These are phyloP conservation scores for Philaethria dido DNA, from an alignment of 2,888 invertebrate genomes.

Conservation along the genomic window DNA sequence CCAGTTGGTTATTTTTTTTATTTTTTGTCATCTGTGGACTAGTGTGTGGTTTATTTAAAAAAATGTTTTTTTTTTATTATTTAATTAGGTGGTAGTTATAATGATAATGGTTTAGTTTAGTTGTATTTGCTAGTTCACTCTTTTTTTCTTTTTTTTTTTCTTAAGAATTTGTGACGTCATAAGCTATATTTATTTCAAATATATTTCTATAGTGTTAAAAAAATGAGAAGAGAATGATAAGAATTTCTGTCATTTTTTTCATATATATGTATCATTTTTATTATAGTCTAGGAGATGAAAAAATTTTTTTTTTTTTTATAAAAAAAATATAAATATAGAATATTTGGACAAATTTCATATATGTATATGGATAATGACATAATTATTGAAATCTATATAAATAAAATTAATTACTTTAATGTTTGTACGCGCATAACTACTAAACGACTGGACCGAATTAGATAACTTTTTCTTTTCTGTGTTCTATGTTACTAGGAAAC, in stretches of 20 bases:
- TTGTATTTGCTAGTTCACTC: conserved; percentile 4
- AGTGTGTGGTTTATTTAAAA: background rate
- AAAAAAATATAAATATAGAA: too few relatives aligned
- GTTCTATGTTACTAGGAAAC: too few relatives aligned
- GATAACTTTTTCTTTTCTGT: too few relatives aligned
- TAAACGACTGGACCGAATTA: too few relatives aligned
- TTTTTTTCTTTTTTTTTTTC: background rate
- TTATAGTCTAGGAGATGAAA: background rate
- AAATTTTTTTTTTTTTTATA: too few relatives aligned
- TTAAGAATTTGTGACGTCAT: conserved; percentile 17
- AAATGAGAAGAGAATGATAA: background rate
- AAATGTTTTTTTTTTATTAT: background rate
- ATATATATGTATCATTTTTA: too few relatives aligned
- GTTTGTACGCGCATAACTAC: too few relatives aligned
- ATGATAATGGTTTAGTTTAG: background rate
- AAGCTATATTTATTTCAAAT: background rate
- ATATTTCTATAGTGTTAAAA: conserved; percentile 7
- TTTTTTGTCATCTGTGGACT: conserved; percentile 22
- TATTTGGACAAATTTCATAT: conserved; percentile 6
- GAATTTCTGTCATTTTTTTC: background rate
- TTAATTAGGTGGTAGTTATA: background rate
- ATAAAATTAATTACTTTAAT: too few relatives aligned
- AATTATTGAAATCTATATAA: background rate
- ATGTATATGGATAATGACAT: background rate
- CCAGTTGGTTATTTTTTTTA: conserved; percentile 43